These are phyloP conservation scores for Harpalus rubripes DNA, from an alignment of 2,888 invertebrate genomes.

Conservation along the genomic window DNA sequence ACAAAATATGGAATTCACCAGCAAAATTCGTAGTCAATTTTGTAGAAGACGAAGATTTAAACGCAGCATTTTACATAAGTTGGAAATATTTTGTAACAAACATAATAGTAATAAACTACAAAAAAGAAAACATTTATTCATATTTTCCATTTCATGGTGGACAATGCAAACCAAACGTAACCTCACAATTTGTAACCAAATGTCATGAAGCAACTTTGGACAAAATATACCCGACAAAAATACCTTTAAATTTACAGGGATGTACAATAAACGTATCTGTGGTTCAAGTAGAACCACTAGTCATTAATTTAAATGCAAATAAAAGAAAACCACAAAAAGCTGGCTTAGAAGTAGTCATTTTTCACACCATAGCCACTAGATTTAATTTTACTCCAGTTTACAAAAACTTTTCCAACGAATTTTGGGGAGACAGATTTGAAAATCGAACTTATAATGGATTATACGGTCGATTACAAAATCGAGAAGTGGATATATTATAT, in stretches of 20 bases:
- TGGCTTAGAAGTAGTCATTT: slow-evolving; percentile 30
- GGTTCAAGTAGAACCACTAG: neutral
- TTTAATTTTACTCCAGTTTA: slow-evolving; percentile 22
- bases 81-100: slow-evolving; percentile 31
- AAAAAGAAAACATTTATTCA: slow-evolving; percentile 22
- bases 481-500: slow-evolving; percentile 77
- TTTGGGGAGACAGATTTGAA: slow-evolving; percentile 77
- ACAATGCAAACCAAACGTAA: slow-evolving; percentile 4
- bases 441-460: slow-evolving; percentile 79
- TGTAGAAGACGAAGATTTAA: slow-evolving; percentile 1
- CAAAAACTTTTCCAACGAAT: neutral
- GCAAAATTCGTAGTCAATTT: slow-evolving; percentile 20
- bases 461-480: slow-evolving; percentile 75
- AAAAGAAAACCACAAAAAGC: slow-evolving; percentile 1
- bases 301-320: slow-evolving; percentile 4
- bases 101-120: slow-evolving; percentile 27
- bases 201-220: neutral
- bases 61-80: slow-evolving; percentile 5
- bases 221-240: slow-evolving; percentile 15
- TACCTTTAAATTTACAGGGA: slow-evolving; percentile 25
- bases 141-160: slow-evolving; percentile 21
- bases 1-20: slow-evolving; percentile 24
- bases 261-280: slow-evolving; percentile 26
- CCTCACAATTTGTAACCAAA: slow-evolving; percentile 5
- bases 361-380: slow-evolving; percentile 9